phyloP scores from a whole-genome alignment of 2,888 invertebrate species.

The Melinaea menophilus region DNA sequence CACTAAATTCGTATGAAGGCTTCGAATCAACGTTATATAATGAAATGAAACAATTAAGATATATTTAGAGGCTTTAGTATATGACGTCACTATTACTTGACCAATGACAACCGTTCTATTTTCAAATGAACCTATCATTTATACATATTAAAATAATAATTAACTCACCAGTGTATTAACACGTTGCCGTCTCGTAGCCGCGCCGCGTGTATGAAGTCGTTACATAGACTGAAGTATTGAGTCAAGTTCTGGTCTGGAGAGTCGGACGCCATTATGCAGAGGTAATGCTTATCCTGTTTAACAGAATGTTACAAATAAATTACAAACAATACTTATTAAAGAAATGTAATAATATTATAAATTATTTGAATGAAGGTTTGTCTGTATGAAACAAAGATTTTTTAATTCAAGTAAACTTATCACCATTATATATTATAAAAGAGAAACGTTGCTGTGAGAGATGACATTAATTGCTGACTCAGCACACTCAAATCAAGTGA shows the following conservation, averaged over 20 bases:
- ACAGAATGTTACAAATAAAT: not conserved
- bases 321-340: no score
- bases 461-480: constrained; percentile 18
- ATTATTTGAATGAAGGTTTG: not conserved
- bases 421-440: not conserved
- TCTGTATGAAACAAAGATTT: not conserved
- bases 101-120: no score
- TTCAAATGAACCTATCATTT: no score
- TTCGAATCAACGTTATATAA: no score
- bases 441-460: constrained; percentile 1
- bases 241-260: constrained; percentile 95
- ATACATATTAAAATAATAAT: no score
- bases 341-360: no score
- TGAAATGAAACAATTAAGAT: no score
- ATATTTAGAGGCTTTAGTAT: no score
- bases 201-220: constrained; percentile 97
- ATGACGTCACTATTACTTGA: no score
- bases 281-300: constrained; percentile 94
- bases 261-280: constrained; percentile 97
- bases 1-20: no score
- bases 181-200: constrained; percentile 93
- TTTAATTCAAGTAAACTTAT: not conserved
- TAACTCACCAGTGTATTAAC: constrained; percentile 92
- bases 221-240: constrained; percentile 95
- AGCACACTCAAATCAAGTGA: constrained; percentile 19